A percentile compares a stretch with the other conserved stretches of the same genome.
These are phyloP conservation scores for Melanargia galathea DNA, from an alignment of 2,888 invertebrate species.

Conservation along the genomic window DNA sequence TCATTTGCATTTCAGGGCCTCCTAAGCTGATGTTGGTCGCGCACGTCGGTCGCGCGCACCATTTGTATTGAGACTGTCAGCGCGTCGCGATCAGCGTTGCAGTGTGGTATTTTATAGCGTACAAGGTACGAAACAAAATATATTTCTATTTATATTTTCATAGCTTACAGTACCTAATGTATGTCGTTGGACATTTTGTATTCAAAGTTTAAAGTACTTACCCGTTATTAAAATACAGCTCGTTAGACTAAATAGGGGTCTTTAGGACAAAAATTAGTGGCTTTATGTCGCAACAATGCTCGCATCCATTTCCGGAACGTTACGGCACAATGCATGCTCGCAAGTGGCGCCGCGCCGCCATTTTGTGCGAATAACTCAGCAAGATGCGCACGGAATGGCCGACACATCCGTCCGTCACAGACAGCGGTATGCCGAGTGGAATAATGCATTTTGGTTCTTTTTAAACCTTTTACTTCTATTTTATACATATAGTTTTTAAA, in stretches of 20 bases:
- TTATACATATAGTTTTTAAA: too few relatives aligned
- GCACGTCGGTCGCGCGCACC: too few relatives aligned
- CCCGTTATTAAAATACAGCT: slow-evolving; percentile 24
- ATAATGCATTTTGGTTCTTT: slow-evolving; percentile 22
- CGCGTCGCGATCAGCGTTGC: too few relatives aligned
- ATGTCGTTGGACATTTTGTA: background rate
- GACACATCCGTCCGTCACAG: slow-evolving; percentile 49
- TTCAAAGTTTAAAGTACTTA: slow-evolving; percentile 4
- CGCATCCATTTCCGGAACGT: slow-evolving; percentile 51
- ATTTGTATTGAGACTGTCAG: too few relatives aligned
- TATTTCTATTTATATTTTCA: too few relatives aligned
- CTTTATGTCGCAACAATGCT: slow-evolving; percentile 59
- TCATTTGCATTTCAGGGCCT: too few relatives aligned
- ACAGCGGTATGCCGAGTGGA: slow-evolving; percentile 34
- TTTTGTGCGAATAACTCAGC: slow-evolving; percentile 73
- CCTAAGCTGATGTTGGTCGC: too few relatives aligned
- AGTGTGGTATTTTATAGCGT: too few relatives aligned
- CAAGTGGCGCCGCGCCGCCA: slow-evolving; percentile 54
- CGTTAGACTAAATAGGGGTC: slow-evolving; percentile 34
- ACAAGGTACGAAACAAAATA: background rate
- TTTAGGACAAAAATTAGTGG: slow-evolving; percentile 64
- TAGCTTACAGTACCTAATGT: too few relatives aligned
- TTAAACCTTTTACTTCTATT: slow-evolving; percentile 17
- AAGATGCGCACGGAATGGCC: slow-evolving; percentile 72
- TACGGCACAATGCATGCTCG: slow-evolving; percentile 54